Conservation (phyloP, 2,888 invertebrate genomes). For the Noctuana brunneofusca region DNA sequence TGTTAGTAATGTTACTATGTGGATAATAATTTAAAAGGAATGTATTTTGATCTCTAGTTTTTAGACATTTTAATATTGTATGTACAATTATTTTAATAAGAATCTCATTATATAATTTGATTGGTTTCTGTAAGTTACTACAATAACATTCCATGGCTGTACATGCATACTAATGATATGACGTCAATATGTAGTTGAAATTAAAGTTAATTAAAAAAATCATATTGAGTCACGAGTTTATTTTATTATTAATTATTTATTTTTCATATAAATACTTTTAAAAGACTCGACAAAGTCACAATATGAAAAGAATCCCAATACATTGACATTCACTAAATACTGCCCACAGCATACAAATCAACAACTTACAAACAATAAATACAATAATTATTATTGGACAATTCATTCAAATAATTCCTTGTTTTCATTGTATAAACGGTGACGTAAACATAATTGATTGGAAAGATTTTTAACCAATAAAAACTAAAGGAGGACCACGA, state of each 20-base stretch:
- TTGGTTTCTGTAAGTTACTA: no score
- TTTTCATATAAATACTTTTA: conserved; percentile 81
- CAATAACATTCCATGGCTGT: not conserved
- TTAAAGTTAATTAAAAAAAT: conserved; percentile 54
- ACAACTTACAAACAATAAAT: conserved; percentile 80
- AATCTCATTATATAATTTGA: no score
- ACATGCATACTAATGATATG: not conserved
- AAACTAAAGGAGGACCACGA: conserved; percentile 24
- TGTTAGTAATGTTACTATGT: no score
- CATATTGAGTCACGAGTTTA: conserved; percentile 62
- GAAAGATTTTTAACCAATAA: conserved; percentile 37
- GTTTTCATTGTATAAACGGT: conserved; percentile 53
- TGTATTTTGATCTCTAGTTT: not conserved
- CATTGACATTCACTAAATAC: conserved; percentile 74
- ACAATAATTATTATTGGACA: conserved; percentile 69
- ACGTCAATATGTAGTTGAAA: not conserved
- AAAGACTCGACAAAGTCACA: conserved; percentile 80
- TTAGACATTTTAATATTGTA: no score
- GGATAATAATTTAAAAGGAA: no score
- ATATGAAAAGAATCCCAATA: conserved; percentile 75
- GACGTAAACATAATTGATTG: conserved; percentile 52
- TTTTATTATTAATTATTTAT: conserved; percentile 71
- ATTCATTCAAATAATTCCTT: conserved; percentile 74
- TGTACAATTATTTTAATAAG: no score
- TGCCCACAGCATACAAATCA: conserved; percentile 73